Conservation (phyloP, 2,113 vertebrate genomes). For the Pogona vitticeps region DNA sequence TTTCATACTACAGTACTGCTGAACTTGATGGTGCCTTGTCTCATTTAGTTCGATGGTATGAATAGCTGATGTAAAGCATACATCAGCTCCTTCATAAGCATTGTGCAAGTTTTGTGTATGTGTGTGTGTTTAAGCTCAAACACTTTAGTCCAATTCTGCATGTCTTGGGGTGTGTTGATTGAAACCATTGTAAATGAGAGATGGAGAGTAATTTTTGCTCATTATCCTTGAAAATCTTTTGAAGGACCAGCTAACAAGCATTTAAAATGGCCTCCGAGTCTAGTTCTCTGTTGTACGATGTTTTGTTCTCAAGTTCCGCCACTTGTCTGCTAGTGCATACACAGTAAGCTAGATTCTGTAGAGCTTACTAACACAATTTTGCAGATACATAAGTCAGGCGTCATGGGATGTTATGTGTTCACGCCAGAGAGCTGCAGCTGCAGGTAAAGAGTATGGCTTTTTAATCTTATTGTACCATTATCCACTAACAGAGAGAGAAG, state of each 20-base stretch:
- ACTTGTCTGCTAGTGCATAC: background rate
- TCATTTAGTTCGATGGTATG: background rate
- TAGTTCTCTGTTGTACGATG: background rate
- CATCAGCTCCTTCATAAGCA: background rate
- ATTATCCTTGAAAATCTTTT: slow-evolving; percentile 18
- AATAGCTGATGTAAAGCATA: background rate
- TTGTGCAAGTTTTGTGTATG: background rate
- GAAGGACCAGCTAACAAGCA: background rate
- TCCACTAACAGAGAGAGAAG: background rate
- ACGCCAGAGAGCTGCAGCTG: too few relatives aligned
- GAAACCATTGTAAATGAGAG: slow-evolving; percentile 18
- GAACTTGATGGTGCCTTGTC: background rate
- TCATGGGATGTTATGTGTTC: background rate
- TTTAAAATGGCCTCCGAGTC: background rate
- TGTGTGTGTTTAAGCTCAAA: background rate
- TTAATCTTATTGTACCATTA: background rate
- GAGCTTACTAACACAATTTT: background rate
- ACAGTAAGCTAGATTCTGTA: background rate
- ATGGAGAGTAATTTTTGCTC: slow-evolving; percentile 20
- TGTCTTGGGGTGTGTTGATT: slow-evolving; percentile 5
- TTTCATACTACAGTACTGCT: slow-evolving; percentile 4
- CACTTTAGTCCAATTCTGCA: background rate
- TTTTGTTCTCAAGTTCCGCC: background rate
- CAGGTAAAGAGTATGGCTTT: background rate
- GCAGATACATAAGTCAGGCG: background rate